Conservation (phyloP, 2,113 vertebrate species). For the Micronisus gabar region DNA sequence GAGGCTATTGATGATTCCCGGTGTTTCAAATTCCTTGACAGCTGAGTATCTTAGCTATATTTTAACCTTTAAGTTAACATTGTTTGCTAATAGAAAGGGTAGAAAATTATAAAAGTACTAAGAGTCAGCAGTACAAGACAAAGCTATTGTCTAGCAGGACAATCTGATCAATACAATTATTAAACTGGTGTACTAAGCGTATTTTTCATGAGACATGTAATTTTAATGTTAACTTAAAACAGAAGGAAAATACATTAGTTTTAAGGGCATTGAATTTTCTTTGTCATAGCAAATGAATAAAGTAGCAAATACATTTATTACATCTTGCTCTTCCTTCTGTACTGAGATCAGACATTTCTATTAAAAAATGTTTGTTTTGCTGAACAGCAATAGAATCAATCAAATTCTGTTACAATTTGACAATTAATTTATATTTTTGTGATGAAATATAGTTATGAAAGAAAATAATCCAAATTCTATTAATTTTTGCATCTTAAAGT, state of each 20-base stretch:
- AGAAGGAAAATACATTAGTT: not conserved
- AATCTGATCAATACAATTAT: not conserved
- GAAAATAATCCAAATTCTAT: not conserved
- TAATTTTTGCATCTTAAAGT: not conserved
- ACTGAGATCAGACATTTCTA: not conserved
- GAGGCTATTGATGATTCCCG: not conserved
- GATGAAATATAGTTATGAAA: not conserved
- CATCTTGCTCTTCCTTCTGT: not conserved
- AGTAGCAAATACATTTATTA: not conserved
- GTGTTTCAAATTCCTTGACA: not conserved
- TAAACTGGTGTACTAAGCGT: not conserved
- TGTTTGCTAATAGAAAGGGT: not conserved
- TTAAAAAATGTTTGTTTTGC: not conserved
- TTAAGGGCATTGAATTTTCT: not conserved
- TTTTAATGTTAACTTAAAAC: not conserved
- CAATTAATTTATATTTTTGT: not conserved
- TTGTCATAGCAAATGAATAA: slow-evolving; percentile 10
- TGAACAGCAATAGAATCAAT: not conserved
- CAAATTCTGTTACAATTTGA: not conserved
- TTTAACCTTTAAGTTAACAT: not conserved
- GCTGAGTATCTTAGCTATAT: not conserved
- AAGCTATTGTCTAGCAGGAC: not conserved
- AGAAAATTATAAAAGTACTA: not conserved
- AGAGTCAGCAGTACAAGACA: not conserved
- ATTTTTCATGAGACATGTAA: not conserved